Conservation (phyloP, 2,113 vertebrate genomes). For the Anolis sagrei region DNA sequence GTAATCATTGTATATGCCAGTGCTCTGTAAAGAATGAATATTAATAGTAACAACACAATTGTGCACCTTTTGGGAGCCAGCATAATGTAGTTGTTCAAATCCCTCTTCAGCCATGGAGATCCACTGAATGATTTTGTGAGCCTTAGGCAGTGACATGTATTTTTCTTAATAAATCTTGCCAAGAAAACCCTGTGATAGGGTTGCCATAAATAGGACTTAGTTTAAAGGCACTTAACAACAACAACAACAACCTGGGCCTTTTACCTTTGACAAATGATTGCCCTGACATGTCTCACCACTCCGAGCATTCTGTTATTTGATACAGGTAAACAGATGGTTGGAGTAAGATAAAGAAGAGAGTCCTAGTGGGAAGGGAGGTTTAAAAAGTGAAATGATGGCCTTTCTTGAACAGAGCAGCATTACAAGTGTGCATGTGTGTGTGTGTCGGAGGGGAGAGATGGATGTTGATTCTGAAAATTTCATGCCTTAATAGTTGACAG, state of each 20-base stretch:
- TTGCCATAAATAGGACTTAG: too few relatives aligned
- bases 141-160: too few relatives aligned
- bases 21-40: neutral
- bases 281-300: constrained; percentile 34
- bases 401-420: neutral
- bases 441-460: neutral
- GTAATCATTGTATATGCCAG: neutral
- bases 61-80: too few relatives aligned
- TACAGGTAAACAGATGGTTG: neutral
- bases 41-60: constrained; percentile 16
- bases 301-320: constrained; percentile 43
- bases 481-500: fast-evolving
- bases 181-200: too few relatives aligned
- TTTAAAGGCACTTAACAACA: too few relatives aligned
- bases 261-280: constrained; percentile 26
- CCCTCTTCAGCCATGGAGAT: too few relatives aligned
- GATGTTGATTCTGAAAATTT: constrained; percentile 12
- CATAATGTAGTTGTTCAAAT: neutral
- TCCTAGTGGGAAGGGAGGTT: constrained; percentile 21
- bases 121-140: too few relatives aligned
- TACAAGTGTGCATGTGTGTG: neutral
- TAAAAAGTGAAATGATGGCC: constrained; percentile 13
- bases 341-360: neutral
- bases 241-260: neutral
- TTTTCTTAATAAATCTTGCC: too few relatives aligned